Evolutionary conservation across 2,113 vertebrate species (phyloP), one percentile per base, ranked within the genome.

Genomic region (Rattus rattus): DNA sequence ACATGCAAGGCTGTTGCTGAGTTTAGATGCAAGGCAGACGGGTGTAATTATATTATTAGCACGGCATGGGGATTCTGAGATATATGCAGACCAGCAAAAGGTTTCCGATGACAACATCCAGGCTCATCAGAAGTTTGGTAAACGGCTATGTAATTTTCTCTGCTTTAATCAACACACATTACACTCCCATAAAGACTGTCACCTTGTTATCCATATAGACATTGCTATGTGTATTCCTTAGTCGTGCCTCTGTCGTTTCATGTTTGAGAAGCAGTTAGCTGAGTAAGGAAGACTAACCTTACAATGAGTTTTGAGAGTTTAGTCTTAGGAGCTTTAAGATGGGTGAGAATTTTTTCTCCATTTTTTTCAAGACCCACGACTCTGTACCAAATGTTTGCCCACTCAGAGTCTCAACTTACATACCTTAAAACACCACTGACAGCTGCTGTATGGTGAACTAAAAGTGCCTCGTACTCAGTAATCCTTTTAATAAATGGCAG

Each of bases 31-130:
- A 84, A 69, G 43, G 39, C 59, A 63, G 83, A 95, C 75, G 16
- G 7, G 30, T 87, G 7, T 63, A 67, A 94, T 95, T 88, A 72
- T 88, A 84, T 94, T 85, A 93, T 92, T 88, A 94, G 73, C 22
- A 86, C 14, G 17, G 56, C 30, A n/a, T 96, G 65, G 65, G 65
- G 91, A 63, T 59, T 47, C 84, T 70, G 61, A 19, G 26, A n/a
- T 52, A 22, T 77, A 79, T 72, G 33, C 26, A 30, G 83, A 70
- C 14, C 69, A 80, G 33, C 39, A 69, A 65, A 94, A 90, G 22
- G 12, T 54, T 94, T 95, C 65, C 81, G 19, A 67, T 92, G 33
- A 30, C 17, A 91, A 22, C 3, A 52, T 59, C 65, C 43, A 86
- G 70, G 24, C 22, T 39, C 26, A 56, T 79, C 65, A 72, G 73